Conservation (phyloP, 2,888 invertebrate species). For the Scaeva pyrastri region DNA sequence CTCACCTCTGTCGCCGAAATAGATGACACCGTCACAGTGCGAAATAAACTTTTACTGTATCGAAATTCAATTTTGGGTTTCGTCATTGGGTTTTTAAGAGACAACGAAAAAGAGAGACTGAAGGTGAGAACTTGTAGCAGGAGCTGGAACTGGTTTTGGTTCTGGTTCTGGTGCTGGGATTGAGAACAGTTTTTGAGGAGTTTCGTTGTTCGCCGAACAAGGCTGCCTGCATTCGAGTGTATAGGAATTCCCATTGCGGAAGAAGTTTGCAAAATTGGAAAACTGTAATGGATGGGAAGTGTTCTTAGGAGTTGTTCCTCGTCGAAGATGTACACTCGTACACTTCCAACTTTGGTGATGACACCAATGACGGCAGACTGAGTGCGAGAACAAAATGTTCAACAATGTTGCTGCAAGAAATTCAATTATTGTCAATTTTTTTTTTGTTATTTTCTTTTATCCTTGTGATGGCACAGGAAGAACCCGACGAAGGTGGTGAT, state of each 20-base stretch:
- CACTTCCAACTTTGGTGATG: slow-evolving; percentile 30
- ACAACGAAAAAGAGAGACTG: not conserved
- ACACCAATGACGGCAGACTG: slow-evolving; percentile 11
- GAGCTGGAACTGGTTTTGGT: no score
- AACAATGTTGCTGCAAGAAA: slow-evolving; percentile 64
- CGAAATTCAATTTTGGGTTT: slow-evolving; percentile 74
- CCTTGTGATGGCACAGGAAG: not conserved
- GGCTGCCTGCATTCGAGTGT: not conserved
- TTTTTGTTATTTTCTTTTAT: not conserved
- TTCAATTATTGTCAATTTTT: slow-evolving; percentile 67
- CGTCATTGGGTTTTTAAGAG: slow-evolving; percentile 55
- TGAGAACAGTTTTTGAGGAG: not conserved
- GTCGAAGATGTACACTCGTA: slow-evolving; percentile 30
- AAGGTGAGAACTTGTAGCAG: not conserved
- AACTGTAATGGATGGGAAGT: slow-evolving; percentile 71
- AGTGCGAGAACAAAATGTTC: slow-evolving; percentile 38
- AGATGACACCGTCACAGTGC: slow-evolving; percentile 70
- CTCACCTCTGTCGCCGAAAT: slow-evolving; percentile 31
- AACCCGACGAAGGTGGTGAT: not conserved
- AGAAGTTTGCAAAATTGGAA: slow-evolving; percentile 70
- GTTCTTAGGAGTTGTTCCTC: slow-evolving; percentile 39
- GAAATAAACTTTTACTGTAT: slow-evolving; percentile 73
- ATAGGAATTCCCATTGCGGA: slow-evolving; percentile 49
- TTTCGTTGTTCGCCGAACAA: not conserved
- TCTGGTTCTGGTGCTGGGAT: not conserved